These are phyloP conservation scores for Paedocypris sp. DNA, from an alignment of 2,113 vertebrate genomes.

Conservation along the genomic window DNA sequence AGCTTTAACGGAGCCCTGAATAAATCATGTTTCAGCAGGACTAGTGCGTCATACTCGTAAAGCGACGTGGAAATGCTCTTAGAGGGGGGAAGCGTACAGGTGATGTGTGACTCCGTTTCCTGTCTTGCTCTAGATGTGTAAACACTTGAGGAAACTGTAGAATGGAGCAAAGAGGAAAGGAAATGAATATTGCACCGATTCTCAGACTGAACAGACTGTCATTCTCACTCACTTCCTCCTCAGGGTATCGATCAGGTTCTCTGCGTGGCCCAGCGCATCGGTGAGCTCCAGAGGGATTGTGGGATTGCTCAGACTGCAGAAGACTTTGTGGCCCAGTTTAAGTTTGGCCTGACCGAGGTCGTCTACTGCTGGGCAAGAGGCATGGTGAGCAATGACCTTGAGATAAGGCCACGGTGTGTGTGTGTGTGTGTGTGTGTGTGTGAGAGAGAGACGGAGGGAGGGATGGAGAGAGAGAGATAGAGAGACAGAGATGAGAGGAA, in stretches of 20 bases:
- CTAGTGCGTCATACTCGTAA: not conserved
- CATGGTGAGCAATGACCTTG: slow-evolving; percentile 64
- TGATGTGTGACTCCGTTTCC: not conserved
- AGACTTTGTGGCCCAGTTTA: slow-evolving; percentile 81
- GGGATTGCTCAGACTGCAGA: slow-evolving; percentile 72
- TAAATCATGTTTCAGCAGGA: slow-evolving; percentile 43
- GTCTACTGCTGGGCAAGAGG: slow-evolving; percentile 90
- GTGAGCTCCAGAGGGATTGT: slow-evolving; percentile 73
- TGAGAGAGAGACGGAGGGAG: too few relatives aligned
- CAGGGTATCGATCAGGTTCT: slow-evolving; percentile 73
- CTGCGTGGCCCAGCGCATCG: slow-evolving; percentile 69
- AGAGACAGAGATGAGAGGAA: too few relatives aligned
- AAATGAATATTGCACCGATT: too few relatives aligned
- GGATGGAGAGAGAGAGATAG: too few relatives aligned
- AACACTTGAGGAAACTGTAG: slow-evolving; percentile 2
- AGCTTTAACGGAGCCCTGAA: slow-evolving; percentile 46
- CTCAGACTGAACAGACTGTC: not conserved
- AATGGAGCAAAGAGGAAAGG: not conserved
- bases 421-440: too few relatives aligned
- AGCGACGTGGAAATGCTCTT: not conserved
- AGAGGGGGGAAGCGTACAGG: not conserved
- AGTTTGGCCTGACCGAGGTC: slow-evolving; percentile 85
- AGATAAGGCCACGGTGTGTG: too few relatives aligned
- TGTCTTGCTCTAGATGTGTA: not conserved
- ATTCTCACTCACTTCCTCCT: not conserved